Conservation (phyloP, 2,797 vertebrate species). For the Carapus acus region DNA sequence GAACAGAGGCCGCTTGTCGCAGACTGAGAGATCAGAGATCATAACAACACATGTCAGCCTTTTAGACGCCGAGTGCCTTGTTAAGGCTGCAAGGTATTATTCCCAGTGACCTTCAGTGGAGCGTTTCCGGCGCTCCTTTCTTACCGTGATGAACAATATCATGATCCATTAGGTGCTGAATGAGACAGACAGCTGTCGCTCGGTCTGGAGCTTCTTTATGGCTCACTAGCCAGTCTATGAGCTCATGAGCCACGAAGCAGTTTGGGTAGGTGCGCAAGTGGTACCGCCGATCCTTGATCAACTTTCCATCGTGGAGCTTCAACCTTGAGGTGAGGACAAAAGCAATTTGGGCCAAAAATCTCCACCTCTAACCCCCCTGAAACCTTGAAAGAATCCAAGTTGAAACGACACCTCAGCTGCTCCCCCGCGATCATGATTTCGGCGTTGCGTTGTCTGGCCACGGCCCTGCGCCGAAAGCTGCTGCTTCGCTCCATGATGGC, state of each 20-base stretch:
- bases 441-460: conserved; percentile 73
- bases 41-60: not conserved
- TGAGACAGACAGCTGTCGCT: conserved; percentile 72
- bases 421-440: conserved; percentile 89
- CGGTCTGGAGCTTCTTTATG: conserved; percentile 81
- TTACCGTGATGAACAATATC: conserved; percentile 86
- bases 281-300: conserved; percentile 81
- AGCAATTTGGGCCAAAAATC: not conserved
- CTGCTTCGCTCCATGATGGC: conserved; percentile 71
- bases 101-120: not conserved
- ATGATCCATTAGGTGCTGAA: conserved; percentile 86
- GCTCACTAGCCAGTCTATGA: conserved; percentile 79
- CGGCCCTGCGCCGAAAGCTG: conserved; percentile 68
- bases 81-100: not conserved
- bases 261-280: conserved; percentile 83
- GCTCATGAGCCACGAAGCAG: conserved; percentile 83
- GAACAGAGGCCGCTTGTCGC: conserved; percentile 78
- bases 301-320: conserved; percentile 81
- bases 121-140: not conserved
- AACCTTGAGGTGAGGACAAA: conserved; percentile 61
- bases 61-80: not conserved
- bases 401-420: conserved; percentile 77
- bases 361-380: not conserved
- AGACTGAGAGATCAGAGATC: conserved; percentile 68
- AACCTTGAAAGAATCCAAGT: not conserved